Base-by-base conservation (phyloP, 2,888 invertebrate genomes). In the Germaria angustata region DNA sequence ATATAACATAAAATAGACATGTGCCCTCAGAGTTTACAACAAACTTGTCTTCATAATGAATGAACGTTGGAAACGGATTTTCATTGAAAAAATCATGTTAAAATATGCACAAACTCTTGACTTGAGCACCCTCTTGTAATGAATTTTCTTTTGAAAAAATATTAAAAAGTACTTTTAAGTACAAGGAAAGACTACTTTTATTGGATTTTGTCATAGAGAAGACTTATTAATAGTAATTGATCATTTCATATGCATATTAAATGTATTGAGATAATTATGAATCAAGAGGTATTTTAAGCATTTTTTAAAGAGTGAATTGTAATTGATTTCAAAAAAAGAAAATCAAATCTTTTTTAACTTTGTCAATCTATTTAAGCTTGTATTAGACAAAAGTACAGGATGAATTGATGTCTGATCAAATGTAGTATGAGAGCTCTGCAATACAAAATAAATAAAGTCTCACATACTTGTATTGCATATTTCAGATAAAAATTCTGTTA, bases 101-200 rank as follows among this genome's bases (percentile, higher is more conserved):
- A 68, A 68, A 17, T 76, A 76, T 66, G 22, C 44, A 11, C 17
- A 46, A 51, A 24, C 68, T 6, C 76, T 76, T 51, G 24, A 76
- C 39, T n/a, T 15, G 22, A 76, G 76, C 51, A n/a, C 32, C 11
- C n/a, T 32, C 59, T 76, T 59, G 39, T 41, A 59, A 41, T 66
- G 41, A 76, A 15, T 49, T 24, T 22, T 53, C 17, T 55, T 63
- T 46, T 55, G 32, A 2, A 36, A 24, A 24, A 36, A 59, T 59
- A 22, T 22, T 71, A 2, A 46, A 46, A 55, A 41, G 39, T 11
- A n/a, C n/a, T n/a, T n/a, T n/a, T 6, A 28, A 28, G 28, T 9
- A 20, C 3, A 28, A 55, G 17, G 0, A 6, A 41, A 53, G 39
- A 13, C 22, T 36, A 41, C 32, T 46, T 57, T 20, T 57, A 57